Base-by-base conservation (phyloP, 2,113 vertebrate species). In the Chlamydotis undulata region DNA sequence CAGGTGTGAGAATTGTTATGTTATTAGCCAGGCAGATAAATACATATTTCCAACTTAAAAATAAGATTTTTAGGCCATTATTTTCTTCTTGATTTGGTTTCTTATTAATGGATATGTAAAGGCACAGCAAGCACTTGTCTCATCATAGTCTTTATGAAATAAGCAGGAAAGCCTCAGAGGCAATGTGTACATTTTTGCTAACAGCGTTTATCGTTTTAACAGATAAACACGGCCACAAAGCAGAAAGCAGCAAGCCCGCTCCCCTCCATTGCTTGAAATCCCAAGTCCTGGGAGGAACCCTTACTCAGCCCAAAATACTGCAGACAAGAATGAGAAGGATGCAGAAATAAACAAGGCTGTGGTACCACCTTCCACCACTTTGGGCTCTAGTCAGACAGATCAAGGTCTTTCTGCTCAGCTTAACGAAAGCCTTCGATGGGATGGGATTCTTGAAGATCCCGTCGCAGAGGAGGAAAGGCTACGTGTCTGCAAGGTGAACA, bases 381-480 rank as follows among this genome's bases (percentile, higher is more conserved):
- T 43, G 52, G 12, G 61, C 24, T 67, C 74, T 0, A 5, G 47
- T 0, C 41, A 92, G 80, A 63, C 74, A 35, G 89, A 89, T 52
- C 89, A 95, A 17, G 87, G 18, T 68, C 95, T 95, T 63, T 90
- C 94, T 3, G 63, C 49, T n/a, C 95, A 96, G 93, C 49, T 94
- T 50, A 97, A 97, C 0, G 96, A 98, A 74, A 99, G 98, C 64
- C 98, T 99, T 73, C 97, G 98, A 12, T 99, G 99, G 99, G 98
- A 99, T 1, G 98, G 99, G 45, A 68, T 96, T 52, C 97, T 99
- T 52, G 91, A 98, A 3, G 98, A 99, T 92, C 98, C 98, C 0
- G 71, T 63, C 74, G 98, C 98, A 7, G 99, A 99, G 87, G 97
- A 98, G 55, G 97, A 98, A 76, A 98, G 99, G 91, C 97, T 99